These are phyloP conservation scores for Scolanthus callimorphus DNA, from an alignment of 92 coral and sea anemone genomes.

Conservation along the genomic window DNA sequence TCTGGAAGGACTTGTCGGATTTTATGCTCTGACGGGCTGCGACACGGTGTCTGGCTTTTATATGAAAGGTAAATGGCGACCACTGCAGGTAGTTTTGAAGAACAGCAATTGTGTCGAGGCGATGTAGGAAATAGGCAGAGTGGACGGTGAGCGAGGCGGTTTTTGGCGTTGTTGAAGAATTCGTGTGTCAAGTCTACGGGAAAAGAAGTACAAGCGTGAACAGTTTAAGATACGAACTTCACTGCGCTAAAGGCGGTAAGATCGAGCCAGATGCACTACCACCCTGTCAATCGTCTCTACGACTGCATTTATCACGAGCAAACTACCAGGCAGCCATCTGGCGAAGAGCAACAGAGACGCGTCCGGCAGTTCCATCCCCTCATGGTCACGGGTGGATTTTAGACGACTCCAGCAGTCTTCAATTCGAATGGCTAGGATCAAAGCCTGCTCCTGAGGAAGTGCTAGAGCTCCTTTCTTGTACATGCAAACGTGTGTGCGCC, in stretches of 20 bases:
- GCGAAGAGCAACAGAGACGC: conserved; percentile 32
- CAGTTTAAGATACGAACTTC: conserved; percentile 35
- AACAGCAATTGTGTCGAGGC: conserved; percentile 28
- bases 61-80: conserved; percentile 38
- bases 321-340: conserved; percentile 56
- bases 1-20: conserved; percentile 27
- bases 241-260: conserved; percentile 60
- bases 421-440: conserved; percentile 49
- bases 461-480: conserved; percentile 44
- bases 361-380: conserved; percentile 54
- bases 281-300: conserved; percentile 48
- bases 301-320: conserved; percentile 43
- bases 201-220: conserved; percentile 22
- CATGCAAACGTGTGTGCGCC: conserved; percentile 38
- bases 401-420: conserved; percentile 3
- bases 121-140: conserved; percentile 15
- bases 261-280: conserved; percentile 56
- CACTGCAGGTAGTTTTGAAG: conserved; percentile 33
- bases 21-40: conserved; percentile 40
- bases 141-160: conserved; percentile 30
- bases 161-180: conserved; percentile 14
- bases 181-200: conserved; percentile 49
- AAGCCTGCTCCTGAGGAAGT: conserved; percentile 64
- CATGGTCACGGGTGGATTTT: conserved; percentile 49
- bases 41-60: conserved; percentile 43